Base-by-base conservation (phyloP, 2,888 invertebrate genomes). In the Stegophylla sp. region DNA sequence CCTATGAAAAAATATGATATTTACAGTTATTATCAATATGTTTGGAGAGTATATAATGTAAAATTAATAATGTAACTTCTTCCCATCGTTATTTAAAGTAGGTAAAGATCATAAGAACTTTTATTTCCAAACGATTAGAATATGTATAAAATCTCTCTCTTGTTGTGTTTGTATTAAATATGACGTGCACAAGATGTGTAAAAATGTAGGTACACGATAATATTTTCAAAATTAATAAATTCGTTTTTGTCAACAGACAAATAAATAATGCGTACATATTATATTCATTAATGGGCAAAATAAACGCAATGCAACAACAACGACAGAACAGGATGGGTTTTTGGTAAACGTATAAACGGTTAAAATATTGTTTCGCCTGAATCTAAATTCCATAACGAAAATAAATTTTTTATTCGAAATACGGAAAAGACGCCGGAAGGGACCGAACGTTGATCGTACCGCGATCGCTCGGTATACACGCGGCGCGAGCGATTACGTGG, bases 401-500 rank as follows among this genome's bases (percentile, higher is more conserved):
- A 3, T 1, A 45, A 13, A 45, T 10, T 3, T 20, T 56, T 53
- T 9, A n/a, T 20, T 56, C 12, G 10, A 12, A 12, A 56, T 17
- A 53, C 4, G 20, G 1, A 61, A 61, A 61, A 13, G 5, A 28
- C 10, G 4, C 10, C n/a, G 9, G 28, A 26, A 17, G 61, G 28
- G 17, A 28, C 15, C 43, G 53, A n/a, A n/a, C 10, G 48, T 20
- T 10, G 34, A 59, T 26, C 4, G 63, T 15, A 17, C 41, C 17
- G 79, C 79, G 71, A 79, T 20, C 77, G 67, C 67, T 71, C 79
- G 15, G 69, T 79, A 69, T 71, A 17, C 23, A 17, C 17, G 64
- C 67, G 72, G 72, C 48, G 28, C 41, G 20, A 69, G 53, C 72
- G 69, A 64, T 81, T 81, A 74, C 74, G 81, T 73, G 81, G 74